Evolutionary conservation across 2,113 vertebrate species (phyloP), one percentile per base, ranked within the genome.

Genomic region (Tetrao urogallus): DNA sequence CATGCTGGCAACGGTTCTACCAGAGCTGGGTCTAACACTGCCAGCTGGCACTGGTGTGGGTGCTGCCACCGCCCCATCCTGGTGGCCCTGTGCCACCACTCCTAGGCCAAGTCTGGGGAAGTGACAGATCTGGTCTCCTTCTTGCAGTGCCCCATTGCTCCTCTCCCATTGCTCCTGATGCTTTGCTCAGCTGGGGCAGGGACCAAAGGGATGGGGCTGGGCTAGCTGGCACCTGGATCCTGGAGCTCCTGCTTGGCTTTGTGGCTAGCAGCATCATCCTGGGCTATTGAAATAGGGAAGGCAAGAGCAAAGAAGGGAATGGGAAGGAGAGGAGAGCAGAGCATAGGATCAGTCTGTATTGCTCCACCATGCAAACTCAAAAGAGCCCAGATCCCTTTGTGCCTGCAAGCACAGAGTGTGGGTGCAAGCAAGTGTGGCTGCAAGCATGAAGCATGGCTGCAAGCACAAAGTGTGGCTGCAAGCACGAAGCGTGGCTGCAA

Each of bases 51-150:
- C 16, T 36, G 43, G 13, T 30, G 43, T 36, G 10, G 18, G 10
- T 34, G 64, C 20, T 60, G 77, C 58, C 47, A 70, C 42, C 14
- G 8, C 11, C 56, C 27, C 50, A 13, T 65, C 16, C 13, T 12
- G 1, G 14, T 30, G 66, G 30, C 15, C 79, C 36, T 32, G n/a
- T 13, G 7, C 67, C 57, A 40, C 18, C 11, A 4, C 5, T 6
- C 25, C 57, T 13, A 0, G 2, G n/a, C 25, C 16, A 8, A 0
- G 3, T 58, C 20, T 66, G 50, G 19, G 36, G 25, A 67, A 61
- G 18, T 20, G 65, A 61, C 19, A 36, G 30, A 11, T 30, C 38
- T 1, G 2, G 19, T 17, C 6, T 16, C 14, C 10, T 16, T 22
- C 71, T 1, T 22, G 43, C 12, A 13, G 34, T n/a, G 10, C 3